Base-by-base conservation (phyloP, 1,140 invertebrate genomes). In the Heliconius melpomene region DNA sequence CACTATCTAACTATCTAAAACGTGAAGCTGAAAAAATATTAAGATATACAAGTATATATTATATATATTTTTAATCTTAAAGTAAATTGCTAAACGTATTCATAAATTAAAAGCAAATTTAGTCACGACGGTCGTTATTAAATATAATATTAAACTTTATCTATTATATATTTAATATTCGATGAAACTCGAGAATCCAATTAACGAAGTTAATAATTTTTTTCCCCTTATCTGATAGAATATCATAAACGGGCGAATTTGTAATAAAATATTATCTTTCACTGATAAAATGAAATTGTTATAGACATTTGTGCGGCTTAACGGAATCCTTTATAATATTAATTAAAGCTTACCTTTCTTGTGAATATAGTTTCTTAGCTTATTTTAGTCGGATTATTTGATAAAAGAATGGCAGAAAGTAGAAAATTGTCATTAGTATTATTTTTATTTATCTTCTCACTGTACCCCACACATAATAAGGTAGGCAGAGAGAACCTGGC, bases 191-290 rank as follows among this genome's bases (percentile, higher is more conserved):
- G 26, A 66, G 60, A 29, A 66, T 66, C 60, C 23, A 66, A 26
- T 66, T 66, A 71, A 77, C 57, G 38, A 18, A 72, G 66, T 52
- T 72, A 72, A 78, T 78, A 78, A 57, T 36, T 72, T 18, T 23
- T 36, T 78, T 72, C 57, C 32, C 66, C 16, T 72, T 72, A 72
- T 78, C 46, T 52, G 50, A 78, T 78, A 78, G 36, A 36, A 70
- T 32, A 52, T 54, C 16, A 72, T 72, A 38, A 78, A 72, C 50
- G 26, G 29, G 20, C 40, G 46, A 78, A 78, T 72, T 78, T 29
- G 66, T 52, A 52, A 72, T 78, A 78, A 77, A 72, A 72, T 72
- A 72, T 72, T 78, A 78, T 78, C 70, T 72, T 20, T 20, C 6
- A 7, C 26, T 71, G 32, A 72, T 72, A 46, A 70, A 78, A 54